Base-by-base conservation (phyloP, 2,113 vertebrate species). In the Phaethornis superciliosus region DNA sequence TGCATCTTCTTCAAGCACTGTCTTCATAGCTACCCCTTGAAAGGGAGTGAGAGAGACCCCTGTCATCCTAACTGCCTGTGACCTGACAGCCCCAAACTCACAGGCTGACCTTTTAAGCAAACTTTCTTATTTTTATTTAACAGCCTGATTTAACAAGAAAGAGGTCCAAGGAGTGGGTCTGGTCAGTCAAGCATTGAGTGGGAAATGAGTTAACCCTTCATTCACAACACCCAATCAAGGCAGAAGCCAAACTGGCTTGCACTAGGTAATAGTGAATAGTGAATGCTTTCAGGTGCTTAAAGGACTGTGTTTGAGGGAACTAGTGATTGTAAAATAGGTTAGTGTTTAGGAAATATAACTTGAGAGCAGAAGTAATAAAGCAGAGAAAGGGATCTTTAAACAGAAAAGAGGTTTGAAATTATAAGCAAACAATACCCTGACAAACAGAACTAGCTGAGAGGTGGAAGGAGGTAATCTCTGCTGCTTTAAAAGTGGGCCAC, bases 81-180 rank as follows among this genome's bases (percentile, higher is more conserved):
- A 80, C 22, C 7, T 47, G 18, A 22, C 2, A 2, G 33, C 4
- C 27, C 12, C 70, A 64, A 68, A 44, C 27, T 60, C 75, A 49
- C 28, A 40, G 10, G 16, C 70, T 94, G 83, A 67, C 52, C 63
- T 90, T 77, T 95, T 71, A 91, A 44, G 56, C 32, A 80, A 60
- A 75, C 10, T 35, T 76, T 32, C 18, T 56, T 91, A 47, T 82
- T 91, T 93, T 90, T 62, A 20, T 95, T 88, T 88, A 94, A 70
- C 37, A 76, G 24, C 9, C n/a, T 72, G 30, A 54, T 54, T 77
- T 76, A 93, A 28, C 51, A 65, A 68, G 49, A 26, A 58, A 42
- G 22, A 52, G 16, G 28, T 76, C 89, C 8, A 37, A 32, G 42
- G 26, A 23, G 6, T 35, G 7, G 7, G 9, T 64, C 72, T 94